Conservation (phyloP, 2,113 vertebrate genomes). For the Mobula birostris region DNA sequence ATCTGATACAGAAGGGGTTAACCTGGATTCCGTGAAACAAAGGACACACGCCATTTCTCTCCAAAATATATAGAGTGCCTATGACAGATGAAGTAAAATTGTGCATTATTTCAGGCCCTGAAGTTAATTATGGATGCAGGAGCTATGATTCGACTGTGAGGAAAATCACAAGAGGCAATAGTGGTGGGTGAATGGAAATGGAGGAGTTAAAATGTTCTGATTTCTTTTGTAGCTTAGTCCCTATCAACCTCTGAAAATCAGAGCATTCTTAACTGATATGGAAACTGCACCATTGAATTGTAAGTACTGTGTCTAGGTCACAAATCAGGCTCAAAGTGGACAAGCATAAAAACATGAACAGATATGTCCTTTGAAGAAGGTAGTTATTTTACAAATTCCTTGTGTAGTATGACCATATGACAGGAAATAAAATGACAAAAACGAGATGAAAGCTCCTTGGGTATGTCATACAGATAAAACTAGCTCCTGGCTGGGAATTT, state of each 20-base stretch:
- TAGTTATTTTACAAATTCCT: conserved; percentile 25
- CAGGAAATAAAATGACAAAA: conserved; percentile 33
- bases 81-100: background rate
- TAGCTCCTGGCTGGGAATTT: background rate
- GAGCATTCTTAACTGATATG: conserved; percentile 29
- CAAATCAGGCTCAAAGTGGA: conserved; percentile 23
- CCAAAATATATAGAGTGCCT: background rate
- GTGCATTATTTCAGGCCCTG: background rate
- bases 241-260: too few relatives aligned
- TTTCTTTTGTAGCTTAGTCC: background rate
- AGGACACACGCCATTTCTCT: background rate
- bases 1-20: too few relatives aligned
- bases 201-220: background rate
- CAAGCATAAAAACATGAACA: background rate
- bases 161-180: background rate
- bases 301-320: conserved; percentile 19
- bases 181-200: background rate
- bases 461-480: background rate
- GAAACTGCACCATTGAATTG: background rate
- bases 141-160: background rate
- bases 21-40: too few relatives aligned
- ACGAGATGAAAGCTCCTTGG: conserved; percentile 11
- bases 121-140: background rate
- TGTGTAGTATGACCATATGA: background rate
- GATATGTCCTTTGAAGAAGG: background rate